Conservation (phyloP, 2,888 invertebrate genomes). For the Harpagoxenus sublaevis region DNA sequence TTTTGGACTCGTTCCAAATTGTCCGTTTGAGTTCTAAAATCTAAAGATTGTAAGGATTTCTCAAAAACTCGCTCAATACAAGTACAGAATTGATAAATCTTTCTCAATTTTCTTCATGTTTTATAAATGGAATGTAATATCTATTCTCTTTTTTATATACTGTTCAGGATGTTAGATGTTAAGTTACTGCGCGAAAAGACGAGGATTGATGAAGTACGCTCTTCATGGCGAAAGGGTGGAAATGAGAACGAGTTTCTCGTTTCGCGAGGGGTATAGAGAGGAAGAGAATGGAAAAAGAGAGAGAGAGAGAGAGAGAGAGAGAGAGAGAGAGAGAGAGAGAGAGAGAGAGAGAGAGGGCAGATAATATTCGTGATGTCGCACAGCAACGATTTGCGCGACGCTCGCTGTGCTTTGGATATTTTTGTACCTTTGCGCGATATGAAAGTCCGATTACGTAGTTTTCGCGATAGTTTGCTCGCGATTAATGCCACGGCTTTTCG, state of each 20-base stretch:
- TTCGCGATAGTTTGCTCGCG: constrained; percentile 45
- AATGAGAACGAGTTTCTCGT: constrained; percentile 28
- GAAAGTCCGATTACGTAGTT: constrained; percentile 47
- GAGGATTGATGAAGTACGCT: constrained; percentile 2
- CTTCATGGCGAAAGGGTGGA: constrained; percentile 13
- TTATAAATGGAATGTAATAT: background rate
- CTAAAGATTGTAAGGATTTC: background rate
- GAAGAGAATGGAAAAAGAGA: background rate
- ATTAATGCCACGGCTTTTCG: constrained; percentile 41
- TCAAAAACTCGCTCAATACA: background rate
- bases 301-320: background rate
- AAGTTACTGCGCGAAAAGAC: background rate
- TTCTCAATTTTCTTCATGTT: background rate
- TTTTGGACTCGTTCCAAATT: background rate
- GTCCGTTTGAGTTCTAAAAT: background rate
- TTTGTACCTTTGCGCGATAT: constrained; percentile 53
- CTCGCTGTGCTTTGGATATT: constrained; percentile 54
- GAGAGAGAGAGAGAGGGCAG: background rate
- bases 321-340: constrained; percentile 5
- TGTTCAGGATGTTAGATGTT: constrained; percentile 20
- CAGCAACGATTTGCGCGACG: constrained; percentile 42
- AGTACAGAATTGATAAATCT: background rate
- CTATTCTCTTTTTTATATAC: background rate
- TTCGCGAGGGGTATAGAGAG: constrained; percentile 11
- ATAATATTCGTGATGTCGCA: constrained; percentile 40